Percentiles rank a stretch among this genome's conserved stretches.
phyloP scores from a whole-genome alignment of 2,113 vertebrate species.

The Crotophaga sulcirostris region DNA sequence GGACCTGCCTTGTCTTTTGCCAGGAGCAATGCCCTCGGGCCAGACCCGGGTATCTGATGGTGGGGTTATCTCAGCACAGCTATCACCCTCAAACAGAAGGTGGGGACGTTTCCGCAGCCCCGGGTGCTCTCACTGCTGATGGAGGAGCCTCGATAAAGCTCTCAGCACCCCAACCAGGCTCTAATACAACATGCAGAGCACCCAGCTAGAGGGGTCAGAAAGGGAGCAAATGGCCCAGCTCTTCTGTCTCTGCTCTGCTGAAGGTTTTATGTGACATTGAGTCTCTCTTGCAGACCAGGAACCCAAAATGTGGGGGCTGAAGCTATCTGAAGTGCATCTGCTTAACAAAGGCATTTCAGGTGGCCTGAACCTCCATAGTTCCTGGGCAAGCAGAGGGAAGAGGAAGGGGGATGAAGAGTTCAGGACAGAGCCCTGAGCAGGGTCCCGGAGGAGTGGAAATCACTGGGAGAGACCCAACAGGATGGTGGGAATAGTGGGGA shows the following conservation, averaged over 20 bases:
- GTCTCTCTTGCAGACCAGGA: not conserved
- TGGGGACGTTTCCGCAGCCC: not conserved
- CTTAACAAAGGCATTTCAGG: not conserved
- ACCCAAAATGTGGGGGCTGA: not conserved
- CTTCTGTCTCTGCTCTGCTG: not conserved
- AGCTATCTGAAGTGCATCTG: not conserved
- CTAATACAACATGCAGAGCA: not conserved
- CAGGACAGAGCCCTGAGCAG: not conserved
- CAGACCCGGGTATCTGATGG: not conserved
- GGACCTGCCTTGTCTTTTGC: not conserved
- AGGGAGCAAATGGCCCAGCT: accelerated
- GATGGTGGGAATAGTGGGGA: not conserved
- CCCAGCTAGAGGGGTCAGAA: accelerated
- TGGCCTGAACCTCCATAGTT: not conserved
- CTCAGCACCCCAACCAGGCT: not conserved
- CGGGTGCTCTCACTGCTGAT: accelerated
- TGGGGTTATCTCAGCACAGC: not conserved
- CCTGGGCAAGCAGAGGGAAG: not conserved
- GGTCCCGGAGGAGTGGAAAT: not conserved
- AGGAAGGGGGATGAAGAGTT: not conserved
- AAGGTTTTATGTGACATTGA: accelerated
- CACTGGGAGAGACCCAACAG: not conserved
- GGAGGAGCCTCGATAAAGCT: not conserved
- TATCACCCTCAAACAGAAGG: not conserved
- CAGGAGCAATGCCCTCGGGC: accelerated